Evolutionary conservation across 92 coral and sea anemone species (phyloP).

Genomic region (Epizoanthus scotinus): DNA sequence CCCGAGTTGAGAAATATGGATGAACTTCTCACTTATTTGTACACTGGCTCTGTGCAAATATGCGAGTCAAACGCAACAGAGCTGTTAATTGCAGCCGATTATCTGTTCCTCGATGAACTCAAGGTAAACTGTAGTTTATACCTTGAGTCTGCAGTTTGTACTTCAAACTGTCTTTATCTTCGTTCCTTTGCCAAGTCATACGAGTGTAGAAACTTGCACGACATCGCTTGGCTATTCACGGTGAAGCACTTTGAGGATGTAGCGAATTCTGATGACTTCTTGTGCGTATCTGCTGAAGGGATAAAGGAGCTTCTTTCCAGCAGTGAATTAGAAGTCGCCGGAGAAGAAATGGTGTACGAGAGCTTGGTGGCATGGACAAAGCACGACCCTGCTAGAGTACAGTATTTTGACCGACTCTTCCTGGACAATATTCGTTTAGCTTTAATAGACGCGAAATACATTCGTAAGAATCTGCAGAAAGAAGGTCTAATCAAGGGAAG

Average conservation of each 20-base stretch:
- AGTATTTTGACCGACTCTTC: constrained; percentile 15
- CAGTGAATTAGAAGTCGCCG: neutral
- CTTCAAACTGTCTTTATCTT: constrained; percentile 25
- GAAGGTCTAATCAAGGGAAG: constrained; percentile 12
- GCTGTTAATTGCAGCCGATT: constrained; percentile 32
- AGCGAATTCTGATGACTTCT: constrained; percentile 13
- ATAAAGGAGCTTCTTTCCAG: neutral
- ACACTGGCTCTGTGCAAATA: constrained; percentile 31
- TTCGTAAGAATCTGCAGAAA: constrained; percentile 20
- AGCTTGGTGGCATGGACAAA: constrained; percentile 27
- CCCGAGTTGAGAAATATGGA: neutral
- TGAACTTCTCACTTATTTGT: constrained; percentile 17
- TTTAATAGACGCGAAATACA: constrained; percentile 21
- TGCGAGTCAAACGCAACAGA: constrained; percentile 1
- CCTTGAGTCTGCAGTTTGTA: constrained; percentile 22
- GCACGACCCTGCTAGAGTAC: constrained; percentile 8
- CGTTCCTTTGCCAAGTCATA: constrained; percentile 32
- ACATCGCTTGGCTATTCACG: constrained; percentile 20
- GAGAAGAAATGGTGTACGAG: constrained; percentile 21
- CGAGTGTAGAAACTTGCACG: constrained; percentile 5
- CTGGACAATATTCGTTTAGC: constrained; percentile 13
- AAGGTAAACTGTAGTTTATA: constrained; percentile 7
- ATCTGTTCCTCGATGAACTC: constrained; percentile 26
- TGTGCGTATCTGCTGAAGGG: constrained; percentile 8
- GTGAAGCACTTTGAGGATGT: constrained; percentile 20